Conservation (phyloP, 2,888 invertebrate genomes). For the Dasypogon diadema region DNA sequence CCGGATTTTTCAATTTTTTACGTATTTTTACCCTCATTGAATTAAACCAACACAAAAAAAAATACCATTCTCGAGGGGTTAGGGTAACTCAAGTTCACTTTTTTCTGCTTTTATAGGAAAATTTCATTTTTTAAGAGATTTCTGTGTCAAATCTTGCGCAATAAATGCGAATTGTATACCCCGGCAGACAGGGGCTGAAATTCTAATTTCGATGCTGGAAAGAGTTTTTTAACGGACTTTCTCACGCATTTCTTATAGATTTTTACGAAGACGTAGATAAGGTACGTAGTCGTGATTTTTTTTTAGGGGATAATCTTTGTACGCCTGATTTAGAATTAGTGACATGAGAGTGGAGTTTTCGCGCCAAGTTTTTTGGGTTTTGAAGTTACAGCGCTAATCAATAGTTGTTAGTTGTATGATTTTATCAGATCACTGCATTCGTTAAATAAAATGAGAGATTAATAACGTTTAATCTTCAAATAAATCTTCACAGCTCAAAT, state of each 20-base stretch:
- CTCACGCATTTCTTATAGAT: constrained; percentile 38
- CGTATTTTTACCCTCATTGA: constrained; percentile 32
- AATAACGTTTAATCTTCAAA: neutral
- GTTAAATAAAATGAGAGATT: neutral
- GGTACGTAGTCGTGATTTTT: constrained; percentile 17
- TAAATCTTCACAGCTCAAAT: neutral
- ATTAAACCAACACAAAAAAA: neutral
- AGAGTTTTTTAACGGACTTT: constrained; percentile 49
- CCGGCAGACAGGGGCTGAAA: constrained; percentile 3
- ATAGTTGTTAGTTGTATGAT: too few relatives aligned
- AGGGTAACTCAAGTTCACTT: constrained; percentile 12
- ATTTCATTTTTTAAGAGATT: constrained; percentile 20
- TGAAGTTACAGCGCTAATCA: too few relatives aligned
- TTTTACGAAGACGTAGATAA: constrained; percentile 12
- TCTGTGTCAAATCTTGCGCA: constrained; percentile 29
- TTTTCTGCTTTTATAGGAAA: constrained; percentile 35
- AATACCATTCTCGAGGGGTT: constrained; percentile 35
- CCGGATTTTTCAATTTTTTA: constrained; percentile 31
- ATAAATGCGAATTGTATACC: constrained; percentile 18
- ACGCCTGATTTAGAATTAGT: too few relatives aligned
- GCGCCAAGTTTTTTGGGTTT: too few relatives aligned
- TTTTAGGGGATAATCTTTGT: neutral
- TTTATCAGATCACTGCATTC: too few relatives aligned
- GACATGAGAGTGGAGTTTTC: too few relatives aligned
- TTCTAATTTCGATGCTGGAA: constrained; percentile 20